Conservation (phyloP, 2,797 vertebrate genomes). For the Lepidocolaptes lacrymiger region DNA sequence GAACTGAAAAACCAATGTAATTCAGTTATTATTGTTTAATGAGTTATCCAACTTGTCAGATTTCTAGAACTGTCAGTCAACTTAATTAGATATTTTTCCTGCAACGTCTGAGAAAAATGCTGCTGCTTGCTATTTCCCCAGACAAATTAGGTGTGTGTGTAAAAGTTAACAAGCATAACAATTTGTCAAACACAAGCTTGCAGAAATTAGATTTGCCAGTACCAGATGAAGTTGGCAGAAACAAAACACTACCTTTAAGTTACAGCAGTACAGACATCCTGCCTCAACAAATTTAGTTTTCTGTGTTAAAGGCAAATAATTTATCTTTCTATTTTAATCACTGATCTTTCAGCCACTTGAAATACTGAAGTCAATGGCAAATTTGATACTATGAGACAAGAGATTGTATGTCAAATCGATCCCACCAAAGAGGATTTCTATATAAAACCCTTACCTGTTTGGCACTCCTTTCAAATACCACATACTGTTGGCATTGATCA, state of each 20-base stretch:
- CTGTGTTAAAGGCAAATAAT: neutral
- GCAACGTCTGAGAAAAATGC: neutral
- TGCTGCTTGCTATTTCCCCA: neutral
- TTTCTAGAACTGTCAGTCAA: slow-evolving; percentile 17
- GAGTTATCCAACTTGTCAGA: neutral
- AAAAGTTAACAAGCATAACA: neutral
- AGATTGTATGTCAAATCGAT: rapidly evolving
- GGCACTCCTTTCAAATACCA: slow-evolving; percentile 96
- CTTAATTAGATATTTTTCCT: neutral
- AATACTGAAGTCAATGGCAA: neutral
- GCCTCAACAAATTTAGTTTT: neutral
- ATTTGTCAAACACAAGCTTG: neutral
- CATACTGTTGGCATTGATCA: slow-evolving; percentile 96
- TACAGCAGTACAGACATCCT: neutral
- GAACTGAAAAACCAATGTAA: neutral
- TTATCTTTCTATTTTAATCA: neutral
- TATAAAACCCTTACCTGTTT: slow-evolving; percentile 85
- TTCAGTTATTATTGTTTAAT: neutral
- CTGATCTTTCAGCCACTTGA: neutral
- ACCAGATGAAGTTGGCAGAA: neutral
- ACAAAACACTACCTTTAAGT: neutral
- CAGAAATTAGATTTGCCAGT: neutral
- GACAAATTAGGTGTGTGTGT: neutral
- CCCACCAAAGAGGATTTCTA: neutral
- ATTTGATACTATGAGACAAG: neutral